Evolutionary conservation across 2,888 invertebrate genomes (phyloP).

Genomic region (Cyaniris semiargus): DNA sequence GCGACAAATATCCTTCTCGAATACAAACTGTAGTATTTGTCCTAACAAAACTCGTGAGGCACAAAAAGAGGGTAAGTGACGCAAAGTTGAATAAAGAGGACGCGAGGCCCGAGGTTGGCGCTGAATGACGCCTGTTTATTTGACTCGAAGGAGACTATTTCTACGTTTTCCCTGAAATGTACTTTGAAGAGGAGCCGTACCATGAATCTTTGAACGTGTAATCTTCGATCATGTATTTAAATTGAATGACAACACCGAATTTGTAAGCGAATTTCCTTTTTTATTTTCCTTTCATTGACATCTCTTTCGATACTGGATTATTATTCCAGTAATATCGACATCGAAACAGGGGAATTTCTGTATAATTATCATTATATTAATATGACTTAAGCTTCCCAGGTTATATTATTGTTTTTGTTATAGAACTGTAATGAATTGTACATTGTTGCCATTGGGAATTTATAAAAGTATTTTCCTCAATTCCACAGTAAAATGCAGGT

Average conservation of each 20-base stretch:
- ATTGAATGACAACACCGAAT: slow-evolving; percentile 37
- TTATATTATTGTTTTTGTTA: neutral
- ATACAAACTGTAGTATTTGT: slow-evolving; percentile 50
- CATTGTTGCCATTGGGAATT: neutral
- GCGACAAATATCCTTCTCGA: slow-evolving; percentile 44
- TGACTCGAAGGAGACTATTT: slow-evolving; percentile 65
- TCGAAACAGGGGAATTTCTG: neutral
- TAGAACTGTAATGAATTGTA: neutral
- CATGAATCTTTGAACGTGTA: slow-evolving; percentile 58
- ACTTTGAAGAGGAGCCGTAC: slow-evolving; percentile 57
- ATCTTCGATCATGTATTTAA: slow-evolving; percentile 32
- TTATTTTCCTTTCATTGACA: slow-evolving; percentile 25
- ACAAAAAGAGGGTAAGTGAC: slow-evolving; percentile 61
- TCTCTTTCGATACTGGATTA: neutral
- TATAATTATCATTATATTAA: neutral
- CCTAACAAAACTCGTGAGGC: slow-evolving; percentile 48
- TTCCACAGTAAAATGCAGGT: neutral
- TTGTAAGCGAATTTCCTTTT: slow-evolving; percentile 31
- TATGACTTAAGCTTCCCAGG: neutral
- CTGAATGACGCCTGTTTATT: slow-evolving; percentile 75
- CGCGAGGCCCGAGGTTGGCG: slow-evolving; percentile 58
- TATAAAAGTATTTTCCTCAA: neutral
- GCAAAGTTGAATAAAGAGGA: slow-evolving; percentile 70
- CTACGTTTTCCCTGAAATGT: slow-evolving; percentile 52
- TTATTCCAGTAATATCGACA: neutral